Evolutionary conservation across 2,113 vertebrate species (phyloP).

Genomic region (Vireo altiloquus): DNA sequence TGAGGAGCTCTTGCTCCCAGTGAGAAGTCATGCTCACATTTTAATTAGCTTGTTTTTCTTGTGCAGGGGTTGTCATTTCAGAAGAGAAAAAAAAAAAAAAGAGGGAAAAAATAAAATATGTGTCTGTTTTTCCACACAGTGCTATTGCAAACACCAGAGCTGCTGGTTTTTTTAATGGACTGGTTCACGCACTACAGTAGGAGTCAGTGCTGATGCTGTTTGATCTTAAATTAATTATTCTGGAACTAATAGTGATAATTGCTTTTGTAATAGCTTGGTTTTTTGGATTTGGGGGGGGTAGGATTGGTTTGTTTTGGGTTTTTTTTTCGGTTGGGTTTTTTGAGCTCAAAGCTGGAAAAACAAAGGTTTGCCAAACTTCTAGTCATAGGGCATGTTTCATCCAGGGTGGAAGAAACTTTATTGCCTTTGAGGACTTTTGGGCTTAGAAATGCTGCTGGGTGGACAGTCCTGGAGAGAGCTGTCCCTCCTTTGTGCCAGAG

Average conservation of each 20-base stretch:
- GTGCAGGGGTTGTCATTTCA: not conserved
- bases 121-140: not conserved
- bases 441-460: not conserved
- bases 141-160: not conserved
- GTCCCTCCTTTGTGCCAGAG: not conserved
- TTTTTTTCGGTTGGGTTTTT: not conserved
- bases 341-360: conserved; percentile 46
- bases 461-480: not conserved
- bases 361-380: conserved; percentile 34
- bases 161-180: not conserved
- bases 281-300: rapidly evolving
- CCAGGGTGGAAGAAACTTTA: conserved; percentile 1
- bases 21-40: not conserved
- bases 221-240: not conserved
- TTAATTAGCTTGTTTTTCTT: conserved; percentile 20
- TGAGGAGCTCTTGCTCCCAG: not conserved
- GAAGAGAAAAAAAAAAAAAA: no score
- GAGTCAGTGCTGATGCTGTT: not conserved
- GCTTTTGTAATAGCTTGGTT: not conserved
- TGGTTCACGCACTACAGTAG: not conserved
- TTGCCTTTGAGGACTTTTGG: not conserved
- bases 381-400: conserved; percentile 17
- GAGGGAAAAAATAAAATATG: not conserved
- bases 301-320: not conserved
- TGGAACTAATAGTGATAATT: not conserved